phyloP scores from a whole-genome alignment of 2,797 vertebrate species.

The Hyperoplus immaculatus region DNA sequence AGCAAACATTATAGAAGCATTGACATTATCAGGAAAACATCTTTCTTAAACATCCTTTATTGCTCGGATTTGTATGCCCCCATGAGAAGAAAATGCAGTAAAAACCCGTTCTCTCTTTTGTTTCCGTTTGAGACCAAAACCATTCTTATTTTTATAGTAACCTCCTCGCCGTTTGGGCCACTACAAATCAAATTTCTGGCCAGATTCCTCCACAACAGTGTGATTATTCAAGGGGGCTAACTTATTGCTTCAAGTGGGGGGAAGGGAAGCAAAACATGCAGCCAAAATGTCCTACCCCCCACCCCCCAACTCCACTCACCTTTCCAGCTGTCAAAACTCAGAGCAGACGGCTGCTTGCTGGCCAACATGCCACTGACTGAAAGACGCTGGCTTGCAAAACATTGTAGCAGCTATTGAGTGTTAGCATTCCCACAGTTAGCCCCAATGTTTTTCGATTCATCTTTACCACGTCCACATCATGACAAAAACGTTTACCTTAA shows the following conservation, averaged over 20 bases:
- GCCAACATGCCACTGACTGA: conserved; percentile 14
- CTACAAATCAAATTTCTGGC: conserved; percentile 63
- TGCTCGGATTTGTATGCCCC: conserved; percentile 21
- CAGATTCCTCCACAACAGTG: conserved; percentile 68
- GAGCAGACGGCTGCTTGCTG: conserved; percentile 22
- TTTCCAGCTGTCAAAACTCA: conserved; percentile 75
- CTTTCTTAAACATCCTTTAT: conserved; percentile 6
- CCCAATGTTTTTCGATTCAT: background rate
- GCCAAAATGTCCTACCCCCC: conserved; percentile 28
- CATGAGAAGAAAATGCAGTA: conserved; percentile 26
- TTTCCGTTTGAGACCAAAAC: conserved; percentile 7
- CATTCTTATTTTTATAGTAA: conserved; percentile 33
- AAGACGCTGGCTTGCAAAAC: conserved; percentile 3
- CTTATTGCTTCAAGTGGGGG: conserved; percentile 50
- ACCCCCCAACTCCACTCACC: conserved; percentile 50
- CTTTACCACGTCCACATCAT: background rate
- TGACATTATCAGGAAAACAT: background rate
- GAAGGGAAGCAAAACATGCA: conserved; percentile 67
- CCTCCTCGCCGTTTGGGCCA: conserved; percentile 28
- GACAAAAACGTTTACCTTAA: background rate
- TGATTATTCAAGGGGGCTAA: conserved; percentile 62
- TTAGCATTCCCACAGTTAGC: background rate
- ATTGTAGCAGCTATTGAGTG: background rate
- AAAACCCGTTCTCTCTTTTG: conserved; percentile 13
- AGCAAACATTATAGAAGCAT: background rate